Conservation (phyloP, 2,113 vertebrate species). For the Suricata suricatta region DNA sequence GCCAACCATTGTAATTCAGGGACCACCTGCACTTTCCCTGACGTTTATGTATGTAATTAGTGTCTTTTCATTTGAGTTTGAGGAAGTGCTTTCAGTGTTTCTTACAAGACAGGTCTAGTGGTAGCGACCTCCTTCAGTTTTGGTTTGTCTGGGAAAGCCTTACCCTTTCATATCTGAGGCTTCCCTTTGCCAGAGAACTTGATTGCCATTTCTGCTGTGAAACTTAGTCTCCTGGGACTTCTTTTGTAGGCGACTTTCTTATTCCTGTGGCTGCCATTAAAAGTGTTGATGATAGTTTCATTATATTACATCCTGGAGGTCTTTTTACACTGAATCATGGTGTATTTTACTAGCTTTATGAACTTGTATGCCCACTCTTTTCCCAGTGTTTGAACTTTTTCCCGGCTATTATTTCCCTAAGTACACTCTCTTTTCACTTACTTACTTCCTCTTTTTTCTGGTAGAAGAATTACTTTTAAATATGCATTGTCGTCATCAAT, state of each 20-base stretch:
- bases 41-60: neutral
- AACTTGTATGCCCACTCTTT: neutral
- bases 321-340: neutral
- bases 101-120: neutral
- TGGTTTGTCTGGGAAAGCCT: neutral
- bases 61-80: neutral
- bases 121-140: neutral
- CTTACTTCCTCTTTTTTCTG: neutral
- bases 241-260: neutral
- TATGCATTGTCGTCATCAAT: neutral
- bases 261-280: neutral
- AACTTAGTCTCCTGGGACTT: neutral
- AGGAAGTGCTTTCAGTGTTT: neutral
- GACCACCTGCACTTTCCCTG: neutral
- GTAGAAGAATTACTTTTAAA: neutral
- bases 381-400: neutral
- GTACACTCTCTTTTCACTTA: neutral
- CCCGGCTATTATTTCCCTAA: neutral
- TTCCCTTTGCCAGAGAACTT: neutral
- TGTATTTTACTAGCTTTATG: neutral
- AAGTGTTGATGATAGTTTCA: neutral
- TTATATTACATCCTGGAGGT: no score
- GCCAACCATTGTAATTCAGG: neutral
- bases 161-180: neutral
- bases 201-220: neutral